Conservation (phyloP, 1,140 invertebrate genomes). For the Parasteatoda tepidariorum region DNA sequence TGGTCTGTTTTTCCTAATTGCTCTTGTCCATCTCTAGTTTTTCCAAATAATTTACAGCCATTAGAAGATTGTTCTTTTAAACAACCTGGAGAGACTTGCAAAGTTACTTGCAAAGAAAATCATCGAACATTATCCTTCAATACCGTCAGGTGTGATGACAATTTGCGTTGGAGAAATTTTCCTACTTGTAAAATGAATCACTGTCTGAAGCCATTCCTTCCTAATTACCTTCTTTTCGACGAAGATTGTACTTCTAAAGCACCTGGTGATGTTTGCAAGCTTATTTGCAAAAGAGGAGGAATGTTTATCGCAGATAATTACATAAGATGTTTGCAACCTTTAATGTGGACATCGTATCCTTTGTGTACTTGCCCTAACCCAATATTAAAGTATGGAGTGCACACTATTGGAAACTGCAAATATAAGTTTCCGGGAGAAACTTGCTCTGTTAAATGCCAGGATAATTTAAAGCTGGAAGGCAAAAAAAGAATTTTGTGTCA, state of each 20-base stretch:
- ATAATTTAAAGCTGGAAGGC: background rate
- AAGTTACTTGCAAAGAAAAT: background rate
- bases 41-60: background rate
- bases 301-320: background rate
- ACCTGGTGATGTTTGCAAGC: background rate
- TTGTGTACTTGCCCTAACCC: background rate
- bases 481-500: background rate
- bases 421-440: background rate
- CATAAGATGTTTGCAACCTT: background rate
- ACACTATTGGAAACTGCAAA: background rate
- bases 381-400: background rate
- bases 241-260: background rate
- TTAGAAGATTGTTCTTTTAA: background rate
- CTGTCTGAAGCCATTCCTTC: background rate
- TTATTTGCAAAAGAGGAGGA: background rate
- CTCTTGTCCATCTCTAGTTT: background rate
- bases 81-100: background rate
- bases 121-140: no score
- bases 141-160: background rate
- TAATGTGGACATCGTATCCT: background rate
- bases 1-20: background rate
- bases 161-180: background rate
- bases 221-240: background rate
- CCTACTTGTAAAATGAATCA: background rate
- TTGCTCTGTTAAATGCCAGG: background rate